phyloP scores from a whole-genome alignment of 2,888 invertebrate genomes.

The Eristalis pertinax region DNA sequence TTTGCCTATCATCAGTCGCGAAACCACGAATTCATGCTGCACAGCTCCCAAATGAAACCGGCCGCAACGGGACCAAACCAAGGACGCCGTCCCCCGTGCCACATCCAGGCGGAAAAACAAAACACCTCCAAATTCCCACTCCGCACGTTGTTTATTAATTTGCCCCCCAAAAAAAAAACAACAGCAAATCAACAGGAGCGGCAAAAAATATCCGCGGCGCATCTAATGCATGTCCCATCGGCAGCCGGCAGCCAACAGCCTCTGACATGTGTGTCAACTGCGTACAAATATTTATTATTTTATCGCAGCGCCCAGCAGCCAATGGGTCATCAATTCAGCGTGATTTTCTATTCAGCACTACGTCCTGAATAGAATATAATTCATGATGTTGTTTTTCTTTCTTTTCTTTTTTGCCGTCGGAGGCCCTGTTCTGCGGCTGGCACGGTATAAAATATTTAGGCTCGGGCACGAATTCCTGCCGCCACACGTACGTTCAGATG shows the following conservation, averaged over 20 bases:
- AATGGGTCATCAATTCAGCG: slow-evolving; percentile 56
- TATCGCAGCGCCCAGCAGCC: slow-evolving; percentile 20
- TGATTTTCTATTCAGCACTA: slow-evolving; percentile 44
- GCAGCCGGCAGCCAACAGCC: not conserved
- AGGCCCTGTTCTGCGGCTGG: slow-evolving; percentile 30
- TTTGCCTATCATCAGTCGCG: too few species aligned
- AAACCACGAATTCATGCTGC: too few species aligned
- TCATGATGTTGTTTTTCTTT: not conserved
- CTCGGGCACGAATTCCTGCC: slow-evolving; percentile 29
- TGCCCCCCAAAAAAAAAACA: too few species aligned
- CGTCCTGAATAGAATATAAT: slow-evolving; percentile 52
- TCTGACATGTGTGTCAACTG: slow-evolving; percentile 31
- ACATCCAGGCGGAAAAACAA: too few species aligned
- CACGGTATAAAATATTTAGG: slow-evolving; percentile 58
- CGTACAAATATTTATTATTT: slow-evolving; percentile 34
- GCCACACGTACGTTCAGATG: slow-evolving; percentile 33
- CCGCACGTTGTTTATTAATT: too few species aligned
- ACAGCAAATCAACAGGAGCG: not conserved
- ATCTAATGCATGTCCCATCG: slow-evolving; percentile 2
- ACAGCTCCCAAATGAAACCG: too few species aligned
- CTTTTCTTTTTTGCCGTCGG: not conserved
- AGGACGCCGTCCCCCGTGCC: too few species aligned
- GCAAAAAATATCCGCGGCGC: not conserved
- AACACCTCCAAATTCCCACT: too few species aligned
- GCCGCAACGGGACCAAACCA: too few species aligned